These are phyloP conservation scores for Gambusia affinis DNA, from an alignment of 2,113 vertebrate species.

Conservation along the genomic window DNA sequence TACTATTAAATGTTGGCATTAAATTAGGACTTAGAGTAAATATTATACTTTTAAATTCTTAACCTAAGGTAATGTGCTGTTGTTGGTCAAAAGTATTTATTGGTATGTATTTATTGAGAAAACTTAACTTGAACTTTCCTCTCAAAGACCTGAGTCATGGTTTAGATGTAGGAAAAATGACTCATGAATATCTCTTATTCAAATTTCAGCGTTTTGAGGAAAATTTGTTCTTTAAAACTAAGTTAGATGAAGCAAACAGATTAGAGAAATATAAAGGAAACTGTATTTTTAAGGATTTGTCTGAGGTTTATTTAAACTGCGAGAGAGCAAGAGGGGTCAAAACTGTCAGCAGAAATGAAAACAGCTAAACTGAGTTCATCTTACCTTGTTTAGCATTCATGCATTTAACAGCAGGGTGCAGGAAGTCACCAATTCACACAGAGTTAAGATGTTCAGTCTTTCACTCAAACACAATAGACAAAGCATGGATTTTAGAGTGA, in stretches of 20 bases:
- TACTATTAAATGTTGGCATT: too few species aligned
- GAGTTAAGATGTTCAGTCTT: neutral
- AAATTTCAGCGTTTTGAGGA: neutral
- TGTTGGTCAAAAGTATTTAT: too few species aligned
- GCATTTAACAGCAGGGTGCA: neutral
- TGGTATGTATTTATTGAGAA: too few species aligned
- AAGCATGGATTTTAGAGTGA: neutral
- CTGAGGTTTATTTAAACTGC: too few species aligned
- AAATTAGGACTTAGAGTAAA: too few species aligned
- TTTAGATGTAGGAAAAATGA: neutral
- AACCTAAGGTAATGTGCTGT: too few species aligned
- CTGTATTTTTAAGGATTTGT: too few species aligned
- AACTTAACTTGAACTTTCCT: neutral
- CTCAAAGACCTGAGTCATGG: neutral
- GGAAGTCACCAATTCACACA: neutral
- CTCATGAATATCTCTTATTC: neutral
- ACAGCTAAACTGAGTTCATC: neutral
- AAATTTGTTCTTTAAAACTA: neutral
- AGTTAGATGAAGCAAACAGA: neutral
- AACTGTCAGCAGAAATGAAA: too few species aligned
- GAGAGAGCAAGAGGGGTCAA: too few species aligned
- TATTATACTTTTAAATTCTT: too few species aligned
- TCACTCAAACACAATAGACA: neutral
- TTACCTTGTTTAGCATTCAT: neutral
- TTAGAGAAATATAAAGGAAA: neutral